Conservation (phyloP, 2,113 vertebrate species). For the Nanorana parkeri region DNA sequence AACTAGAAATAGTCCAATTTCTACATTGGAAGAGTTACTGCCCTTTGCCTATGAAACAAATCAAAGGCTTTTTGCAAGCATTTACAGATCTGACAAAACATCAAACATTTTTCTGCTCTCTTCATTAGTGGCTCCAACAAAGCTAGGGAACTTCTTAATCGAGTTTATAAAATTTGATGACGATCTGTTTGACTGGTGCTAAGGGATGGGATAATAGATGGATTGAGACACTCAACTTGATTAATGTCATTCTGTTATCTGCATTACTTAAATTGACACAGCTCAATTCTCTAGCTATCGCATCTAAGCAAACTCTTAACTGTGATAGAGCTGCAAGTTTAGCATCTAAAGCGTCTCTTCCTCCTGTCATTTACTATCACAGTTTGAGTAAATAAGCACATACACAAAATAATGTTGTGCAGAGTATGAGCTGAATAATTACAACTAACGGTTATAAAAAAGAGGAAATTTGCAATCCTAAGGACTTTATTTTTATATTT, state of each 20-base stretch:
- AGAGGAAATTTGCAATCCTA: no score
- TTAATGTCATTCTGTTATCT: conserved; percentile 14
- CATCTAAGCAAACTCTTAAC: neutral
- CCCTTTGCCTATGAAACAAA: neutral
- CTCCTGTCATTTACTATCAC: neutral
- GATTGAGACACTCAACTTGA: conserved; percentile 30
- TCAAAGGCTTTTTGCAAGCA: neutral
- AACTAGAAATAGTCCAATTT: no score
- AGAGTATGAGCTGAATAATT: no score
- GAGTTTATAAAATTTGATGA: conserved; percentile 40
- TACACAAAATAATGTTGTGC: neutral
- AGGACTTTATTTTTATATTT: no score
- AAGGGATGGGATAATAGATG: conserved; percentile 40
- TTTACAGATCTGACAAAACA: conserved; percentile 22
- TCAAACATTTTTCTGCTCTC: conserved; percentile 16
- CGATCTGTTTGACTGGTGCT: conserved; percentile 20
- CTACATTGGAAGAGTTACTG: neutral
- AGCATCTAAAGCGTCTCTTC: neutral
- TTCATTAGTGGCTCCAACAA: conserved; percentile 25
- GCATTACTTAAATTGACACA: neutral
- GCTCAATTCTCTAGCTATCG: conserved; percentile 12
- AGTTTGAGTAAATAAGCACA: neutral
- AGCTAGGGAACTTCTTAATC: conserved; percentile 28
- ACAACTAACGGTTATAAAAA: no score
- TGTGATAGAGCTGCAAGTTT: neutral